These are phyloP conservation scores for Sapayoa aenigma DNA, from an alignment of 2,113 vertebrate species.

Conservation along the genomic window DNA sequence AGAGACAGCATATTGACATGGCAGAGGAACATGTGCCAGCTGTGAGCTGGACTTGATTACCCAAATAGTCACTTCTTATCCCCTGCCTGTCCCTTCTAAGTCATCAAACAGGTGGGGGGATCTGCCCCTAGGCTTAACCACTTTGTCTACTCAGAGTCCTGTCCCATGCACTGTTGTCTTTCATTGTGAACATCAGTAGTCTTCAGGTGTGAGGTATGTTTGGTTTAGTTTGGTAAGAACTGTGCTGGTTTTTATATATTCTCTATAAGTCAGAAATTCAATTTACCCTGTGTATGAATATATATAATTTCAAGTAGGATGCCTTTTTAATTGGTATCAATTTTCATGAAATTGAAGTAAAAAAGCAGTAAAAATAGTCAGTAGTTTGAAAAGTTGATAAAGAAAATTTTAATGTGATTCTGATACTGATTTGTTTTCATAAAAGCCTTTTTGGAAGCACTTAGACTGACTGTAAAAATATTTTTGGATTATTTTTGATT, in stretches of 20 bases:
- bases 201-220: not conserved
- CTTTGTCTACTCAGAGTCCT: not conserved
- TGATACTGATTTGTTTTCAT: conserved; percentile 9
- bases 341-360: not conserved
- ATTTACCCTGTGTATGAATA: not conserved
- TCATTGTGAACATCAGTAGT: not conserved
- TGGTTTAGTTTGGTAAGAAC: not conserved
- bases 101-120: not conserved
- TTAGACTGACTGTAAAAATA: not conserved
- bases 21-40: not conserved
- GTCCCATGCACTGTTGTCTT: not conserved
- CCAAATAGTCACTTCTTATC: not conserved
- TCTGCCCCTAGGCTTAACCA: not conserved
- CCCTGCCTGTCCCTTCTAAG: not conserved
- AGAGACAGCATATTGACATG: accelerated
- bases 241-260: not conserved
- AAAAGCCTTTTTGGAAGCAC: conserved; percentile 8
- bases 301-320: not conserved
- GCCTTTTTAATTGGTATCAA: not conserved
- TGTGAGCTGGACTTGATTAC: not conserved
- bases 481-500: not conserved
- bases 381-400: not conserved
- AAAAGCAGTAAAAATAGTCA: not conserved
- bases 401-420: not conserved
- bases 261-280: not conserved